Base-by-base conservation (phyloP, 2,113 vertebrate species). In the Ranitomeya variabilis region DNA sequence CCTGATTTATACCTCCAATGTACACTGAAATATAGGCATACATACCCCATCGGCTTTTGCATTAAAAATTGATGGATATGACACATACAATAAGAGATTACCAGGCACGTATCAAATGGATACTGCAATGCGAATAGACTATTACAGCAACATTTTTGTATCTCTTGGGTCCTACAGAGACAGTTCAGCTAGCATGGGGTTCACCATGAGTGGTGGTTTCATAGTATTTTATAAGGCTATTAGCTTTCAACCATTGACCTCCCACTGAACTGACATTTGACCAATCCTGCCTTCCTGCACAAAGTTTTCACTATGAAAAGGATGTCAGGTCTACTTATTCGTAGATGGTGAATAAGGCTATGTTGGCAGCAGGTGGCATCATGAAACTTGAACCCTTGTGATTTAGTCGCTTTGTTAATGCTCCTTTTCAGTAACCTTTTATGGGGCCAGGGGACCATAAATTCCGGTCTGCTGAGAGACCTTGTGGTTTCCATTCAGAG, bases 341-440 rank as follows among this genome's bases (percentile, higher is more conserved):
- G 51, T 55, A 9, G 77, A 23, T 14, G 21, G n/a, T n/a, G 9
- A 23, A n/a, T 26, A 52, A 76, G 13, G 77, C 16, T 79, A 79
- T 79, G 77, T 54, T 79, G 52, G 77, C 51, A 79, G 77, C 77
- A 79, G 77, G 21, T 79, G 77, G 77, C 45, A 76, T 52, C 18
- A 7, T 76, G 73, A 76, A 76, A 51, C 21, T 19, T 52, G 8
- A 76, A 52, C 73, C 73, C 73, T 76, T 76, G 73, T 9, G 73
- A 37, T 14, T 71, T 31, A 71, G 23, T 6, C 3, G 0, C 13
- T 76, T 76, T 52, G 45, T 74, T 18, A 21, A 76, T 52, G 37
- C 45, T 76, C 18, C 73, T 76, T 21, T 52, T 52, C 45, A 76
- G 21, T 21, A 76, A 76, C 45, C 0, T 76, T 45, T 76, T 76